Conservation (phyloP, 2,797 vertebrate species). For the Monodelphis domestica region DNA sequence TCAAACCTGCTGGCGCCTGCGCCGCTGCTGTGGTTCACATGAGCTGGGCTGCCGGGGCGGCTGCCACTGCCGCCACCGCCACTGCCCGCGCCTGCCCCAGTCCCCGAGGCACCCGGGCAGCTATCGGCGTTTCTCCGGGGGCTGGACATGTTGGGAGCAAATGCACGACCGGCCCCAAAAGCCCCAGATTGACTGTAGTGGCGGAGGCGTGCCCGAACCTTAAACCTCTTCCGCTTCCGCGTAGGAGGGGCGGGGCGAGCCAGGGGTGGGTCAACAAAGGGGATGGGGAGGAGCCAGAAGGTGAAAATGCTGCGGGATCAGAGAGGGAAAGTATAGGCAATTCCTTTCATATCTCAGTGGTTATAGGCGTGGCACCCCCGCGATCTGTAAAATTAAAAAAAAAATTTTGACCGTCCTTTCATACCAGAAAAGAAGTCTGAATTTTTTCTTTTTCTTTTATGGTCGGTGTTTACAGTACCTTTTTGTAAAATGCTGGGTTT, state of each 20-base stretch:
- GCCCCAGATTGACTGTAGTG: not conserved
- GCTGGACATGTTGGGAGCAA: slow-evolving; percentile 76
- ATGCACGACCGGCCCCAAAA: not conserved
- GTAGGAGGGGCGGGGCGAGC: not conserved
- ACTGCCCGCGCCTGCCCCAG: slow-evolving; percentile 83
- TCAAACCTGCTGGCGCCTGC: slow-evolving; percentile 85
- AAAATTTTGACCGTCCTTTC: too few relatives aligned
- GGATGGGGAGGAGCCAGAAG: not conserved
- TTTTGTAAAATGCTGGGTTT: too few relatives aligned
- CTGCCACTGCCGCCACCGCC: slow-evolving; percentile 83
- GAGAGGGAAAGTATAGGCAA: not conserved
- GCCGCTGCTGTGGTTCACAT: slow-evolving; percentile 30
- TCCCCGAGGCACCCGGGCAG: slow-evolving; percentile 74
- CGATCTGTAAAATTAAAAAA: too few relatives aligned
- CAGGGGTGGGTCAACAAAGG: not conserved
- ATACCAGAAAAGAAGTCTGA: too few relatives aligned
- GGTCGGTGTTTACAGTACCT: too few relatives aligned
- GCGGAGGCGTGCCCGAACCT: not conserved
- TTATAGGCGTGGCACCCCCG: too few relatives aligned
- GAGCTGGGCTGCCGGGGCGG: slow-evolving; percentile 81
- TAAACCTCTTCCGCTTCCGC: slow-evolving; percentile 78
- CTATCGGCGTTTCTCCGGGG: slow-evolving; percentile 77
- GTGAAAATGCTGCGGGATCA: accelerated
- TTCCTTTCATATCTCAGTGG: too few relatives aligned
- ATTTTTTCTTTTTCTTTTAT: too few relatives aligned